Evolutionary conservation across 2,113 vertebrate species (phyloP), one percentile per base, ranked within the genome.

Genomic region (Lophura nycthemera): DNA sequence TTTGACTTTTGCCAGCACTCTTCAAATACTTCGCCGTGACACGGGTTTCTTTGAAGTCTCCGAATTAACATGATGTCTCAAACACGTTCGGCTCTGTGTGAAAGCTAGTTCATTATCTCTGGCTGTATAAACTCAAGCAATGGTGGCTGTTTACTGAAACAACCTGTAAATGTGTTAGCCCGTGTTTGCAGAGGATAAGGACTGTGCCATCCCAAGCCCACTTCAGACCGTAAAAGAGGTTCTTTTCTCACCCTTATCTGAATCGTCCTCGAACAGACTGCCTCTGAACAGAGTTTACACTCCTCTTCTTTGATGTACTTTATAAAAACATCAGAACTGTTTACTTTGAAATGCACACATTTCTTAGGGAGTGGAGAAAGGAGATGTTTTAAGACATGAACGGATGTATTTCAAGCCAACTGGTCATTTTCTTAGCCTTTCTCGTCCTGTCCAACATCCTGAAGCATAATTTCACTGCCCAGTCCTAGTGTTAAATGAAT

Each of bases 261-360:
- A 88, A 85, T 54, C 91, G 92, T 89, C 45, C 86, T 60, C 42
- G 76, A 90, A 45, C 83, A 96, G 72, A 52, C 63, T 89, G 75
- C 77, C 79, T 94, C 88, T 72, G 78, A 93, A 89, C 92, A 76
- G 47, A 90, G 71, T 81, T 89, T 96, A 90, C 93, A 61, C 87
- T 86, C 72, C 83, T 85, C 19, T 36, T 77, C 97, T 97, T 97
- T 97, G 96, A 97, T 97, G 95, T 93, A 2, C 82, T 92, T 93
- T 84, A 92, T 96, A 92, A 92, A 95, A 92, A 81, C 89, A 95
- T 95, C 88, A 95, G 54, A 76, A 95, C 52, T 89, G 57, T 80
- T 96, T 79, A 73, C 96, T 97, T 97, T 97, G 96, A 97, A 97
- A 97, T 96, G 94, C 91, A 92, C 43, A 70, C 63, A 18, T 38